These are phyloP conservation scores for Priocnemis perturbator DNA, from an alignment of 2,888 invertebrate species.

Conservation along the genomic window DNA sequence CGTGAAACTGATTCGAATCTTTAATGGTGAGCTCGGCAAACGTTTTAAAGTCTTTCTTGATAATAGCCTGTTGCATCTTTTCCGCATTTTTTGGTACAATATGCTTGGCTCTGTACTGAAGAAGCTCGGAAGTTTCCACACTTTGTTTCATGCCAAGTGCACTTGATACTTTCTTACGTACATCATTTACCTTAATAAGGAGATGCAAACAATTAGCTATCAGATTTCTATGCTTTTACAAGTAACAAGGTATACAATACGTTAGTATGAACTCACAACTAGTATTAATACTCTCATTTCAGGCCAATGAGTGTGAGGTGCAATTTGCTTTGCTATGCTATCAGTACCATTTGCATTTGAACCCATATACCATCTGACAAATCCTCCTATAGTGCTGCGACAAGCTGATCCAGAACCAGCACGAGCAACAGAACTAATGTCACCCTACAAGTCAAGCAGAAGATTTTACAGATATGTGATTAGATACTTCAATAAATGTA, in stretches of 20 bases:
- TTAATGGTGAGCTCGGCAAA: conserved; percentile 97
- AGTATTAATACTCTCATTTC: conserved; percentile 92
- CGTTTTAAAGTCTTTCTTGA: conserved; percentile 83
- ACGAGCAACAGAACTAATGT: conserved; percentile 87
- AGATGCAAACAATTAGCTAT: conserved; percentile 8
- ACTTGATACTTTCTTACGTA: conserved; percentile 89
- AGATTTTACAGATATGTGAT: conserved; percentile 14
- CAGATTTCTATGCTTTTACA: not conserved
- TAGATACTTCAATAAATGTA: not conserved
- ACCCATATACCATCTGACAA: conserved; percentile 94
- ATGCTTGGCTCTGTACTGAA: conserved; percentile 84
- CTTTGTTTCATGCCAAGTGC: conserved; percentile 92
- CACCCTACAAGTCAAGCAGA: conserved; percentile 78
- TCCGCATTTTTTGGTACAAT: conserved; percentile 85
- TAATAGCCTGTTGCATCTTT: conserved; percentile 81
- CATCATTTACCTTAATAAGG: conserved; percentile 78
- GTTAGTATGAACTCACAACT: conserved; percentile 79
- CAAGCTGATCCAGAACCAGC: conserved; percentile 97
- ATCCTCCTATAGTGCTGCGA: conserved; percentile 94
- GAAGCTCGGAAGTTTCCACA: conserved; percentile 87
- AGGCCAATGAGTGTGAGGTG: conserved; percentile 88
- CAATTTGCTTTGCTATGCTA: conserved; percentile 86
- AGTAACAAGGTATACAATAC: not conserved
- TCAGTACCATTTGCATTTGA: conserved; percentile 81
- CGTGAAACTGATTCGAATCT: conserved; percentile 98